These are phyloP conservation scores for Pyrgus malvae DNA, from an alignment of 2,888 invertebrate species.

Conservation along the genomic window DNA sequence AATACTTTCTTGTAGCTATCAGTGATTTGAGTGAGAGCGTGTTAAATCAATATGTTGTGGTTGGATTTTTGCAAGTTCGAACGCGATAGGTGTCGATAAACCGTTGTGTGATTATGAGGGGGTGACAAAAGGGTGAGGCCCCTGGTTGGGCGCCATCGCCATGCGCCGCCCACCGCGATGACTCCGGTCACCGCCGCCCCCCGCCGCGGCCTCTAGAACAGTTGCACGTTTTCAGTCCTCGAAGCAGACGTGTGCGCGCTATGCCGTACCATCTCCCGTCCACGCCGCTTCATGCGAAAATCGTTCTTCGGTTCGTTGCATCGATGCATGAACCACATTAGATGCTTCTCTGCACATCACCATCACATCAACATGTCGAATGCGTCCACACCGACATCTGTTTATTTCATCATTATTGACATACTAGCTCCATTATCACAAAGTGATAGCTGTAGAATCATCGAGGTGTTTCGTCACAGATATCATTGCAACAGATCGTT, in stretches of 20 bases:
- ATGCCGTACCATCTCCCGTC: constrained; percentile 68
- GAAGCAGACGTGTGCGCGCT: constrained; percentile 69
- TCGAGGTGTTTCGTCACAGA: constrained; percentile 22
- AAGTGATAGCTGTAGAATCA: constrained; percentile 32
- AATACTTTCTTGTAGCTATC: no score
- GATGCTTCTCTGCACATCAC: constrained; percentile 73
- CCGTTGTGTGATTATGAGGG: constrained; percentile 69
- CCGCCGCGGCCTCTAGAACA: constrained; percentile 49
- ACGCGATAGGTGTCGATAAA: constrained; percentile 61
- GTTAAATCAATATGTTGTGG: constrained; percentile 2
- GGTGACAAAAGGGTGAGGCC: constrained; percentile 53
- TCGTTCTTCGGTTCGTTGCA: constrained; percentile 78
- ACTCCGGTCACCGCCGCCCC: constrained; percentile 32
- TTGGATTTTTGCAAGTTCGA: constrained; percentile 39
- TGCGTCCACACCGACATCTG: constrained; percentile 42
- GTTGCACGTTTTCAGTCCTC: constrained; percentile 67
- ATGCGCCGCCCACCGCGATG: constrained; percentile 41
- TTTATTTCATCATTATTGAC: constrained; percentile 37
- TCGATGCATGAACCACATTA: constrained; percentile 78
- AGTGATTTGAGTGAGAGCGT: constrained; percentile 1
- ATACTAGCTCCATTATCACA: constrained; percentile 33
- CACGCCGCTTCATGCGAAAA: constrained; percentile 70
- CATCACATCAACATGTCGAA: constrained; percentile 52
- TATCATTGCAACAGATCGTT: constrained; percentile 36
- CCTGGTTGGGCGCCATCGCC: constrained; percentile 60